Evolutionary conservation across 1,140 invertebrate species (phyloP).

Genomic region (Planococcus citri): DNA sequence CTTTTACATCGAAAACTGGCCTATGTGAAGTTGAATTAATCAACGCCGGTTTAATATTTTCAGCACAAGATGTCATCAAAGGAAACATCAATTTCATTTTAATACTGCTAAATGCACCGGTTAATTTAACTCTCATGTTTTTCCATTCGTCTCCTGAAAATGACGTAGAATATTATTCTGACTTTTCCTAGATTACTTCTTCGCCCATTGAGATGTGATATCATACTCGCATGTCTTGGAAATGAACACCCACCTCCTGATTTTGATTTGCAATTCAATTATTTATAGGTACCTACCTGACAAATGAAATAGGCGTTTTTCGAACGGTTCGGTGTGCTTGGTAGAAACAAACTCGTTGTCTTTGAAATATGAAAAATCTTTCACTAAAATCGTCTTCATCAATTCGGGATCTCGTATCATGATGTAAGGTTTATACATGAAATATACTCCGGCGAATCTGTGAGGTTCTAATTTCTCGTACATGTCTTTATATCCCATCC

Average conservation of each 20-base stretch:
- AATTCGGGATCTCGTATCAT: slow-evolving; percentile 32
- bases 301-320: no score
- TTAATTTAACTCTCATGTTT: slow-evolving; percentile 30
- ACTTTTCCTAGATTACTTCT: no score
- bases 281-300: no score
- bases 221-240: no score
- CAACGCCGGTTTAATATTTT: background rate
- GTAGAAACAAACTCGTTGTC: no score
- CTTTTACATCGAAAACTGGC: slow-evolving; percentile 33
- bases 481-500: background rate
- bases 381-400: slow-evolving; percentile 31
- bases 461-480: background rate
- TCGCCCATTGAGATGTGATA: no score
- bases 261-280: no score
- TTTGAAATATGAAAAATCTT: slow-evolving; percentile 33
- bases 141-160: no score
- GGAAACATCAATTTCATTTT: slow-evolving; percentile 41
- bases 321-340: no score
- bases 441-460: slow-evolving; percentile 29
- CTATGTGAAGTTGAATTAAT: background rate
- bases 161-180: no score
- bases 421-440: slow-evolving; percentile 27
- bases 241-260: no score
- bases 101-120: slow-evolving; percentile 37
- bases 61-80: slow-evolving; percentile 34